Evolutionary conservation across 2,888 invertebrate genomes (phyloP).

Genomic region (Idaea dimidiata): DNA sequence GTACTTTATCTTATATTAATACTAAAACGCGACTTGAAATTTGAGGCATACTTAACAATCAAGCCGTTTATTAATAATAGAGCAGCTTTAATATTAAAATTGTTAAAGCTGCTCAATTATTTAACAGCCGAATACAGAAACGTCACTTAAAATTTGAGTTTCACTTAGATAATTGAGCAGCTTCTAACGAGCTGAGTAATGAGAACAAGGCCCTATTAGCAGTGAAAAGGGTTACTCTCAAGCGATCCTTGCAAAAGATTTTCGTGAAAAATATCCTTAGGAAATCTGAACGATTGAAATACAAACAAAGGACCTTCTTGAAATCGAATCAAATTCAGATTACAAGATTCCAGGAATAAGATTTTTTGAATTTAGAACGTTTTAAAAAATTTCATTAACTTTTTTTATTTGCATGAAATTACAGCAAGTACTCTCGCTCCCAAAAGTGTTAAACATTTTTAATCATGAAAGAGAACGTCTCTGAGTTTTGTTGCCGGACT

Average conservation of each 20-base stretch:
- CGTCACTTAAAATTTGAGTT: too few species aligned
- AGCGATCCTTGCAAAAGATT: not conserved
- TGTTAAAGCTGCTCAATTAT: too few species aligned
- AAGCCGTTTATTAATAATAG: too few species aligned
- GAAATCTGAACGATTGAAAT: not conserved
- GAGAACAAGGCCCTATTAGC: not conserved
- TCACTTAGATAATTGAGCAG: too few species aligned
- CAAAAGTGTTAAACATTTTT: conserved; percentile 1
- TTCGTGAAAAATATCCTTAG: not conserved
- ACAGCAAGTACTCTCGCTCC: not conserved
- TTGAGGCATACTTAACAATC: too few species aligned
- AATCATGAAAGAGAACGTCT: not conserved
- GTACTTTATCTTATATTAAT: too few species aligned
- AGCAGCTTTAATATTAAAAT: too few species aligned
- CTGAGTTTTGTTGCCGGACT: not conserved
- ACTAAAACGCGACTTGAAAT: too few species aligned
- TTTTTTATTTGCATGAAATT: not conserved
- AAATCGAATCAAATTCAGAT: not conserved
- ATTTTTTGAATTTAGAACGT: too few species aligned
- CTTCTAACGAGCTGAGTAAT: not conserved
- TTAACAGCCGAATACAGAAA: too few species aligned
- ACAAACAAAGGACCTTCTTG: not conserved
- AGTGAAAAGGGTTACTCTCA: not conserved
- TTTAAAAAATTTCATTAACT: not conserved
- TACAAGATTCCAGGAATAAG: not conserved